phyloP scores from a whole-genome alignment of 2,797 vertebrate species.

The Parauchenoglanis ngamensis region DNA sequence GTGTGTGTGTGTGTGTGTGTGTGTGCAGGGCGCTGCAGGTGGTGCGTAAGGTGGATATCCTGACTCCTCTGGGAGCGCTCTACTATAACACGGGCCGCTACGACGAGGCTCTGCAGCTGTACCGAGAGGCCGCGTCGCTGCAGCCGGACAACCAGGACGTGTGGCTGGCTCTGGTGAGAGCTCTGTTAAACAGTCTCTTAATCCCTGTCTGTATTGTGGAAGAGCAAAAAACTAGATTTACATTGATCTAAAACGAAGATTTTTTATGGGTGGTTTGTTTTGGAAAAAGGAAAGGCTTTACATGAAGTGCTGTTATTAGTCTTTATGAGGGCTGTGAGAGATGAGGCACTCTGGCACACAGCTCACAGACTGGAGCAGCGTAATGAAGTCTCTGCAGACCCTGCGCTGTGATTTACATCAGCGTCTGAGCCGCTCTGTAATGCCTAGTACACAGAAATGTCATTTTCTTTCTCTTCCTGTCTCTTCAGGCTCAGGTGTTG shows the following conservation, averaged over 20 bases:
- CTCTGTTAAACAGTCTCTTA: not conserved
- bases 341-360: not conserved
- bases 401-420: conserved; percentile 30
- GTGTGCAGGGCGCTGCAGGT: conserved; percentile 83
- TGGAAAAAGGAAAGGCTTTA: not conserved
- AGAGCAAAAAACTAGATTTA: not conserved
- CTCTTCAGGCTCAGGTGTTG: conserved; percentile 87
- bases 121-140: conserved; percentile 81
- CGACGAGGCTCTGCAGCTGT: conserved; percentile 87
- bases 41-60: conserved; percentile 83
- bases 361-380: conserved; percentile 1
- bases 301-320: not conserved
- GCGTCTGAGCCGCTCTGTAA: not conserved
- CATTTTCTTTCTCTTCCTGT: not conserved
- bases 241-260: not conserved
- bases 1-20: conserved; percentile 17
- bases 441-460: not conserved
- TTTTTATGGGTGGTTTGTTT: not conserved
- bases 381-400: conserved; percentile 42
- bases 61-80: conserved; percentile 89
- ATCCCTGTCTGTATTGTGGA: not conserved
- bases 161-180: conserved; percentile 88
- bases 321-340: not conserved
- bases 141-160: conserved; percentile 85
- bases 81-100: conserved; percentile 94